Evolutionary conservation across 2,888 invertebrate species (phyloP), one percentile per base, ranked within the genome.

Genomic region (Metopia argyrocephala): DNA sequence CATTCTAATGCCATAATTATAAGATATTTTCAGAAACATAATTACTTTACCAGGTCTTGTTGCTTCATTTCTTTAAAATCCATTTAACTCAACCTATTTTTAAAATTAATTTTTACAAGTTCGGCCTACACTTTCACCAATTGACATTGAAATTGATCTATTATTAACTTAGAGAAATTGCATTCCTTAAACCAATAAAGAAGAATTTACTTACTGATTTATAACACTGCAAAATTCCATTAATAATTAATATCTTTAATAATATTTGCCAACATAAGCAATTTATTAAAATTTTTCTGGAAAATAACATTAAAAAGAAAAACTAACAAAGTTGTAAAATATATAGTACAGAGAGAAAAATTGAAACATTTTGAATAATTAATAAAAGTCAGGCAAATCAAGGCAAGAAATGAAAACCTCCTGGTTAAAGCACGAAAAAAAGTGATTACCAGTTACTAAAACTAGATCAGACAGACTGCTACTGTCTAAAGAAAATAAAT

Each of bases 381-480:
- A 80, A 80, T 76, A 73, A 71, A 23, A 59, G 64, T 64, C 65
- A 46, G 9, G 65, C 46, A 66, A 65, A 64, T 18, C 18, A 4
- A 15, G 28, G 6, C 7, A 28, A 12, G 2, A 38, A 15, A 9
- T 12, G 12, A 31, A 31, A 65, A 56, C 59, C n/a, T n/a, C n/a
- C 64, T 48, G 69, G 38, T 25, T 21, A 31, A 27, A n/a, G 15
- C 27, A 27, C 3, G 7, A 50, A 48, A 28, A 52, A 76, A 57
- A 66, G n/a, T 71, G 70, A 66, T 73, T 70, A 70, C 81, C 78
- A 81, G 73, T 81, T 74, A n/a, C n/a, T n/a, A n/a, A 65, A 84
- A 81, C 82, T 64, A 54, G 68, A 76, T 73, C 20, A 59, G 45
- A 68, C 21, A 52, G 45, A 15, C 18, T 48, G 9, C 15, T 38